Percentiles rank a stretch among this genome's conserved stretches.
phyloP scores from a whole-genome alignment of 2,888 invertebrate species.

The Cephus nigrinus region DNA sequence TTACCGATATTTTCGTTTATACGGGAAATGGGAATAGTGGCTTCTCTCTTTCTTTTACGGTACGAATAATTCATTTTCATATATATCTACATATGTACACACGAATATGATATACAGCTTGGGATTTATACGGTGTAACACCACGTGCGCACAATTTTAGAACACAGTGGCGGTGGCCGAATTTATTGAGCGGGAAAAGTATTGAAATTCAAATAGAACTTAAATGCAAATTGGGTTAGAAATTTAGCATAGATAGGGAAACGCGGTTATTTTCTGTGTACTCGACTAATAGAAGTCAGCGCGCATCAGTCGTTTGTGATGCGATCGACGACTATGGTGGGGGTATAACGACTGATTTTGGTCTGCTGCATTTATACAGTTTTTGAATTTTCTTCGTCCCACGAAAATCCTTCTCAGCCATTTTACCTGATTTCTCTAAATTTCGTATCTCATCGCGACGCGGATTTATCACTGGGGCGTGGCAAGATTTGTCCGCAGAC shows the following conservation, averaged over 20 bases:
- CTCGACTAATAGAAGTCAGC: background rate
- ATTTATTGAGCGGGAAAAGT: background rate
- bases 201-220: background rate
- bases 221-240: background rate
- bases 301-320: background rate
- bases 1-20: background rate
- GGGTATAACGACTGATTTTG: background rate
- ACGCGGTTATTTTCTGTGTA: background rate
- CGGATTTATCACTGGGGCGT: background rate
- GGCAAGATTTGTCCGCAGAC: background rate
- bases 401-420: background rate
- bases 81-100: no score
- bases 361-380: background rate
- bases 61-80: background rate
- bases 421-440: background rate
- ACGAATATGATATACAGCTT: background rate
- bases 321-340: background rate
- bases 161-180: background rate
- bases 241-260: background rate
- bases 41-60: background rate
- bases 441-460: background rate
- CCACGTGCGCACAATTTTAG: background rate
- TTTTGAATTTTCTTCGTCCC: background rate
- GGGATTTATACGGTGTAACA: background rate
- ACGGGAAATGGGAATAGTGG: background rate